Conservation (phyloP, 2,888 invertebrate species). For the Trachelus iudaicus region DNA sequence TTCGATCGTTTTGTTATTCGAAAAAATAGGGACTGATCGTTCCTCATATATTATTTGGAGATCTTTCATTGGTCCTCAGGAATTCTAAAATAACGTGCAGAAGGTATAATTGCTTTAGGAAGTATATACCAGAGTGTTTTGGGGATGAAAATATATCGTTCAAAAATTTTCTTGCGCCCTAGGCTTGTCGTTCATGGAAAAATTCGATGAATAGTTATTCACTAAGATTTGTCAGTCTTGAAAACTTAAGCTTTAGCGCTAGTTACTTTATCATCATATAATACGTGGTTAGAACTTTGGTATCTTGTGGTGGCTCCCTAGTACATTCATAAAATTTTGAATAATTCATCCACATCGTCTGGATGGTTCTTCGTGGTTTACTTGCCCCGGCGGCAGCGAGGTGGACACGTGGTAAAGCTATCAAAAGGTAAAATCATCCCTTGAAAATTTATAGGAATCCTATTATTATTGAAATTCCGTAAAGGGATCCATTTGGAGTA, state of each 20-base stretch:
- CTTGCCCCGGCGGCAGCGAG: slow-evolving; percentile 46
- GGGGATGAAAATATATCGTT: neutral
- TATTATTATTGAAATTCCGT: neutral
- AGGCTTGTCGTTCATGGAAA: neutral
- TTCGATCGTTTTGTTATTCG: neutral
- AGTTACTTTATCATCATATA: neutral
- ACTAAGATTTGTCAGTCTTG: neutral
- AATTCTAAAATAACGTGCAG: neutral
- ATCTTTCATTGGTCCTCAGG: neutral
- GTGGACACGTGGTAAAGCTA: slow-evolving; percentile 41
- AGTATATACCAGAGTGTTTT: neutral
- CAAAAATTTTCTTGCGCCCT: neutral
- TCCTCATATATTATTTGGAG: neutral
- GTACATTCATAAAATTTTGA: neutral
- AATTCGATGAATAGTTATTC: neutral
- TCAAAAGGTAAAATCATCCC: slow-evolving; percentile 35
- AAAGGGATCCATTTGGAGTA: neutral
- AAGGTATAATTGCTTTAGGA: neutral
- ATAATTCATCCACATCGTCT: slow-evolving; percentile 12
- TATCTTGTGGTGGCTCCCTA: neutral
- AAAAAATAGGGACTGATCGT: neutral
- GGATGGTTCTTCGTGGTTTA: slow-evolving; percentile 45
- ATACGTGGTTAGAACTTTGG: neutral
- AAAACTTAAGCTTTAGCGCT: neutral
- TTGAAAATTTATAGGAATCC: neutral